Conservation (phyloP, 2,888 invertebrate genomes). For the Eupithecia insigniata region DNA sequence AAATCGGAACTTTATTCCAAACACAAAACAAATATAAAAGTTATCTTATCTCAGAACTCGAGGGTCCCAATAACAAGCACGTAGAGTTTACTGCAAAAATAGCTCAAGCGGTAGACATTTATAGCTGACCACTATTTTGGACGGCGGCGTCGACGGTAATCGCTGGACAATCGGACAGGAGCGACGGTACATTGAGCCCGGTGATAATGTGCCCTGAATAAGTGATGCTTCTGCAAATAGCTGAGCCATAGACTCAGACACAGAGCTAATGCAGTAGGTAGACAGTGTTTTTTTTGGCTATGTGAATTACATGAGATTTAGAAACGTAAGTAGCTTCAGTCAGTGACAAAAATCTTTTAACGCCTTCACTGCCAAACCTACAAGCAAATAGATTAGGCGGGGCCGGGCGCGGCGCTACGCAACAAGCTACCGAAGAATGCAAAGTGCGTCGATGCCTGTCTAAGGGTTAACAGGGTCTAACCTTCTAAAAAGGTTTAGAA, state of each 20-base stretch:
- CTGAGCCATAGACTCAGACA: conserved; percentile 14
- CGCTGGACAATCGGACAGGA: conserved; percentile 34
- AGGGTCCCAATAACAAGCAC: neutral
- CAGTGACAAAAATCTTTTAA: neutral
- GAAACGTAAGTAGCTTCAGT: neutral
- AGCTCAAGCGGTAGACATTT: conserved; percentile 26
- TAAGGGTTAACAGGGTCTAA: too few species aligned
- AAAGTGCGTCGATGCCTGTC: too few species aligned
- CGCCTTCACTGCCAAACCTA: neutral
- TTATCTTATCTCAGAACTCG: neutral
- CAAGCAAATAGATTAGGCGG: neutral
- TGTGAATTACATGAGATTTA: neutral
- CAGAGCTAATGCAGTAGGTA: conserved; percentile 11
- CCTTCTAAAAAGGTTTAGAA: too few species aligned
- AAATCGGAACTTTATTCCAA: neutral
- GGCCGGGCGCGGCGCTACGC: neutral
- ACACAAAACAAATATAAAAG: neutral
- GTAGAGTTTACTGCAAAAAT: conserved; percentile 26
- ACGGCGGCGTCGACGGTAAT: conserved; percentile 25
- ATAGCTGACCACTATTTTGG: conserved; percentile 20
- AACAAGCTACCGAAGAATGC: neutral
- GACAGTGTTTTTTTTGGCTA: neutral
- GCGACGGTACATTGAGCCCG: conserved; percentile 46
- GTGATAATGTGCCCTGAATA: conserved; percentile 68
- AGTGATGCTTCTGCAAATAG: conserved; percentile 60